Evolutionary conservation across 2,113 vertebrate species (phyloP).

Genomic region (Arothron firmamentum): DNA sequence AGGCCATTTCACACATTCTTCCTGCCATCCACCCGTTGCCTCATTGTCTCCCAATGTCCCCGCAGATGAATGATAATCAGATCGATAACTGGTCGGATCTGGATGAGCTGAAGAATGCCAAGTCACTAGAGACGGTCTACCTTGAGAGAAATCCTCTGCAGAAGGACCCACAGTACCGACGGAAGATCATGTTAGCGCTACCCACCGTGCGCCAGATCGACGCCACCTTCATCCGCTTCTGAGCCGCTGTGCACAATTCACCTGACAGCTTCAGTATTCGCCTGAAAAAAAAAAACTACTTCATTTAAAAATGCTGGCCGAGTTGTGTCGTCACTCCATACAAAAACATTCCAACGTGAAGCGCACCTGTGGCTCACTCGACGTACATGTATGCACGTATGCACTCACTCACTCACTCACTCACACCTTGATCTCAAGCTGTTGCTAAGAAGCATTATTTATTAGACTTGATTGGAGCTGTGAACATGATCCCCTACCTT

Average conservation of each 20-base stretch:
- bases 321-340: conserved; percentile 27
- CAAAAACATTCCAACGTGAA: conserved; percentile 40
- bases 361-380: conserved; percentile 33
- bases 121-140: conserved; percentile 90
- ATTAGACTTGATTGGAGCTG: conserved; percentile 44
- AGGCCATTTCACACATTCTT: too few relatives aligned
- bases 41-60: background rate
- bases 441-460: conserved; percentile 57
- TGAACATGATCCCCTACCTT: conserved; percentile 26
- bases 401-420: conserved; percentile 51
- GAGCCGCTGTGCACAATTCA: conserved; percentile 45
- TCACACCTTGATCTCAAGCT: conserved; percentile 44
- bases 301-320: conserved; percentile 28
- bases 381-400: conserved; percentile 59
- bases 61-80: conserved; percentile 97
- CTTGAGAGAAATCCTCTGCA: conserved; percentile 95
- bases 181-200: conserved; percentile 95
- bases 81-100: conserved; percentile 95
- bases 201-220: conserved; percentile 95
- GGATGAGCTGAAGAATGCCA: conserved; percentile 91
- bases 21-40: too few relatives aligned
- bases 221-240: conserved; percentile 95
- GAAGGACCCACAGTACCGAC: conserved; percentile 94
- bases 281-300: conserved; percentile 19
- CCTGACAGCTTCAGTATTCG: conserved; percentile 42